These are phyloP conservation scores for Rhabdomys dilectus DNA, from an alignment of 2,113 vertebrate genomes.

Conservation along the genomic window DNA sequence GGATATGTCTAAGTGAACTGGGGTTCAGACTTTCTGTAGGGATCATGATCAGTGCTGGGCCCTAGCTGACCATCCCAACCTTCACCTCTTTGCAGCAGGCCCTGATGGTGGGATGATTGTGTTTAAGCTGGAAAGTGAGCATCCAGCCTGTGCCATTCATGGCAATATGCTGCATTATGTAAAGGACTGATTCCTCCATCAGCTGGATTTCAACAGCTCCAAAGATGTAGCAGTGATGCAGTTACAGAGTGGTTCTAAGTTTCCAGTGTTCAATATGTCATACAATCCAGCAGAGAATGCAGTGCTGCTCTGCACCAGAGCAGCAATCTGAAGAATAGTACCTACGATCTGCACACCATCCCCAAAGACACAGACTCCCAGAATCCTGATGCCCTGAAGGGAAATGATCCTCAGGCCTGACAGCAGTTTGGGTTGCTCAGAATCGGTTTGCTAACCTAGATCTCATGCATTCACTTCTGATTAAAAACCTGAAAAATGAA, in stretches of 20 bases:
- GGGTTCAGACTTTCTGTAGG: slow-evolving; percentile 96
- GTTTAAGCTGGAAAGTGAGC: slow-evolving; percentile 97
- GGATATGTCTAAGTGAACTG: slow-evolving; percentile 98
- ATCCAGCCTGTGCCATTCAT: slow-evolving; percentile 96
- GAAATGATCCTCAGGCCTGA: slow-evolving; percentile 97
- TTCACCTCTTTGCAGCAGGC: slow-evolving; percentile 98
- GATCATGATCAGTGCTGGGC: slow-evolving; percentile 99
- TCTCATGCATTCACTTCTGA: slow-evolving; percentile 97
- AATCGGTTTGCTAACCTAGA: slow-evolving; percentile 98
- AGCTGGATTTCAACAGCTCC: slow-evolving; percentile 97
- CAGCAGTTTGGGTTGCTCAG: slow-evolving; percentile 98
- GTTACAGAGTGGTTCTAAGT: slow-evolving; percentile 88
- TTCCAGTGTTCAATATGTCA: too few species aligned
- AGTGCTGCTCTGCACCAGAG: too few species aligned
- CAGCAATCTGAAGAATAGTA: too few species aligned
- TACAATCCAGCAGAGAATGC: too few species aligned
- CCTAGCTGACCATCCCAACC: slow-evolving; percentile 96
- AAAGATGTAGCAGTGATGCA: slow-evolving; percentile 98
- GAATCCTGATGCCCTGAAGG: slow-evolving; percentile 90
- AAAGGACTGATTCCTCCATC: slow-evolving; percentile 96
- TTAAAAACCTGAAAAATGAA: slow-evolving; percentile 99
- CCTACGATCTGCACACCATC: too few species aligned
- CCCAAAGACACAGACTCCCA: too few species aligned
- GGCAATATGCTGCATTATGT: slow-evolving; percentile 96
- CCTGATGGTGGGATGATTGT: slow-evolving; percentile 98